Evolutionary conservation across 2,888 invertebrate species (phyloP).

Genomic region (Tetranychus truncatus): DNA sequence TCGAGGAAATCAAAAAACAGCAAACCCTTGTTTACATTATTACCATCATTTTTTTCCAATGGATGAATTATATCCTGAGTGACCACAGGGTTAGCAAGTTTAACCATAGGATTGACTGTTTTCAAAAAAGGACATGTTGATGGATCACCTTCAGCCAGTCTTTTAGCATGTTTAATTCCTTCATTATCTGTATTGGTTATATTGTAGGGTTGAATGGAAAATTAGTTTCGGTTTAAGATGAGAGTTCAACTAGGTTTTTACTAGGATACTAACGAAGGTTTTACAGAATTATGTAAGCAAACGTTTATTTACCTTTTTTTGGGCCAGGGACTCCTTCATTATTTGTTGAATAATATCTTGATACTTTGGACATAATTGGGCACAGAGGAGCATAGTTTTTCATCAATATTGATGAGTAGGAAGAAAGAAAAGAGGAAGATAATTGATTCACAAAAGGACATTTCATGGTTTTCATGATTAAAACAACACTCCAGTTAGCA

Average conservation of each 20-base stretch:
- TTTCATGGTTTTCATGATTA: slow-evolving; percentile 18
- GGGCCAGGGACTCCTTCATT: not conserved
- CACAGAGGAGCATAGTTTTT: slow-evolving; percentile 15
- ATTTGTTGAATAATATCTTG: not conserved
- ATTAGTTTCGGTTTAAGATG: not conserved
- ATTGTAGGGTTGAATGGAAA: not conserved
- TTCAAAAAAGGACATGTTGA: slow-evolving; percentile 43
- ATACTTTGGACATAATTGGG: slow-evolving; percentile 16
- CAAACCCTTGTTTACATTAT: too few species aligned
- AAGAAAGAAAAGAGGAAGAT: slow-evolving; percentile 15
- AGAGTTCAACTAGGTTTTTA: too few species aligned
- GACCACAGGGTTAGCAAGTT: slow-evolving; percentile 48
- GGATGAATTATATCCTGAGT: slow-evolving; percentile 38
- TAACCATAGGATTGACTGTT: slow-evolving; percentile 37
- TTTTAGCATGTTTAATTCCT: not conserved
- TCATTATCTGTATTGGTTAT: not conserved
- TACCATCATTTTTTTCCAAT: not conserved
- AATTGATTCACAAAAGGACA: slow-evolving; percentile 23
- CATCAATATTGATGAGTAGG: slow-evolving; percentile 15
- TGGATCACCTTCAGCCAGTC: not conserved
- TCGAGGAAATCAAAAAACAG: not conserved
- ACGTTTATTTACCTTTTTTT: not conserved
- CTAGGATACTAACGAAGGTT: too few species aligned
- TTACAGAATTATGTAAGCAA: not conserved
- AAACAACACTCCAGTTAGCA: not conserved